These are phyloP conservation scores for Brachionus angularis DNA, from an alignment of 1,140 invertebrate species.

Conservation along the genomic window DNA sequence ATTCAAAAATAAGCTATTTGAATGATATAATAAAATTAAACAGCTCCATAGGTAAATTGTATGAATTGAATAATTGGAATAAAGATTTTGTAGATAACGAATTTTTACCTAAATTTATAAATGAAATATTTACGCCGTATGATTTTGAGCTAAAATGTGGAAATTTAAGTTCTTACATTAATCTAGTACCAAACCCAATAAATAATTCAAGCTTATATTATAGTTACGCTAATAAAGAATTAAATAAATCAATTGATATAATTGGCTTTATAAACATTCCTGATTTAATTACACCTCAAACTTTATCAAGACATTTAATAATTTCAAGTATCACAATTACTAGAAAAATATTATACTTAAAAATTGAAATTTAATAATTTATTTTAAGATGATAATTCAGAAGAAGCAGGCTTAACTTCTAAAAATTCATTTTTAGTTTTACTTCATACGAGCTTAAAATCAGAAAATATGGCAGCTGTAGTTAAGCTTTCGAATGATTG, in stretches of 20 bases:
- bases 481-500: neutral
- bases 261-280: conserved; percentile 28
- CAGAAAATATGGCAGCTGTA: conserved; percentile 29
- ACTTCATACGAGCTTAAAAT: conserved; percentile 14
- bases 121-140: neutral
- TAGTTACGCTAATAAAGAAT: conserved; percentile 4
- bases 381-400: neutral
- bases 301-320: conserved; percentile 12
- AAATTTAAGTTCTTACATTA: conserved; percentile 9
- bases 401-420: neutral
- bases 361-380: neutral
- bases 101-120: neutral
- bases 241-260: conserved; percentile 7
- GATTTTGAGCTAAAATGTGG: conserved; percentile 35
- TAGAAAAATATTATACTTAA: neutral
- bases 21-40: conserved; percentile 10
- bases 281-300: conserved; percentile 13
- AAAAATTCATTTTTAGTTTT: neutral
- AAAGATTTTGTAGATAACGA: neutral
- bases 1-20: conserved; percentile 25
- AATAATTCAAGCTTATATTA: conserved; percentile 1
- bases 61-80: neutral
- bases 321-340: neutral
- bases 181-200: conserved; percentile 15
- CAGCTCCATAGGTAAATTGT: neutral